Evolutionary conservation across 1,140 invertebrate species (phyloP).

Genomic region (Drosophila lini): DNA sequence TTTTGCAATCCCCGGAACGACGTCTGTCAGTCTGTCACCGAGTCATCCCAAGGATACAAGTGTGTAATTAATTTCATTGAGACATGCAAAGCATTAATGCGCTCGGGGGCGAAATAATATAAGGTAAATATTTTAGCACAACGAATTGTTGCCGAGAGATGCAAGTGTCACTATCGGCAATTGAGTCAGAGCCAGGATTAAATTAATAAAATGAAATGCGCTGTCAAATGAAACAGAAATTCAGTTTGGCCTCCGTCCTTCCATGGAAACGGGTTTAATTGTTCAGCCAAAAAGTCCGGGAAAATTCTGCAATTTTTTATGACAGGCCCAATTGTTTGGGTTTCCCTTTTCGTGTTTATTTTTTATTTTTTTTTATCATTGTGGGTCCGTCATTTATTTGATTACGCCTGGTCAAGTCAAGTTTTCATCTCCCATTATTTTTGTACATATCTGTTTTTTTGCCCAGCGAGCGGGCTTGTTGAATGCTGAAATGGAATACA

Average conservation of each 20-base stretch:
- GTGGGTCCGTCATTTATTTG: constrained; percentile 60
- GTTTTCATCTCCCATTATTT: constrained; percentile 24
- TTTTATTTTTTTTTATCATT: constrained; percentile 5
- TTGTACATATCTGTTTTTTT: constrained; percentile 16
- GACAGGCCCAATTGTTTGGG: constrained; percentile 40
- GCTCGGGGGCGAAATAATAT: neutral
- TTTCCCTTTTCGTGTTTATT: neutral
- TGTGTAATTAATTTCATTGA: constrained; percentile 70
- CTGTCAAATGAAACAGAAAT: constrained; percentile 41
- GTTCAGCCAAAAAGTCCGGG: constrained; percentile 24
- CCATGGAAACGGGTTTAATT: constrained; percentile 53
- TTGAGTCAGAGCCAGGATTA: constrained; percentile 42
- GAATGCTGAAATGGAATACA: constrained; percentile 58
- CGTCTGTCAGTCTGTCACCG: constrained; percentile 37
- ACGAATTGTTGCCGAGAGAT: constrained; percentile 55
- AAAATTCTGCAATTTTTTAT: constrained; percentile 56
- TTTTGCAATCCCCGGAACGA: constrained; percentile 43
- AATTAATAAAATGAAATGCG: constrained; percentile 39
- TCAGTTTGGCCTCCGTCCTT: constrained; percentile 10
- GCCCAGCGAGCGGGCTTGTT: constrained; percentile 9
- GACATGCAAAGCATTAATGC: constrained; percentile 8
- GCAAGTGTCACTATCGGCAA: constrained; percentile 69
- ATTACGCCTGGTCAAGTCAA: constrained; percentile 51
- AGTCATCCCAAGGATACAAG: constrained; percentile 30
- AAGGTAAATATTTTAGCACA: constrained; percentile 40